A percentile compares a stretch with the other conserved stretches of the same genome.
Conservation (phyloP, 1,140 invertebrate species). For the Galleria mellonella region DNA sequence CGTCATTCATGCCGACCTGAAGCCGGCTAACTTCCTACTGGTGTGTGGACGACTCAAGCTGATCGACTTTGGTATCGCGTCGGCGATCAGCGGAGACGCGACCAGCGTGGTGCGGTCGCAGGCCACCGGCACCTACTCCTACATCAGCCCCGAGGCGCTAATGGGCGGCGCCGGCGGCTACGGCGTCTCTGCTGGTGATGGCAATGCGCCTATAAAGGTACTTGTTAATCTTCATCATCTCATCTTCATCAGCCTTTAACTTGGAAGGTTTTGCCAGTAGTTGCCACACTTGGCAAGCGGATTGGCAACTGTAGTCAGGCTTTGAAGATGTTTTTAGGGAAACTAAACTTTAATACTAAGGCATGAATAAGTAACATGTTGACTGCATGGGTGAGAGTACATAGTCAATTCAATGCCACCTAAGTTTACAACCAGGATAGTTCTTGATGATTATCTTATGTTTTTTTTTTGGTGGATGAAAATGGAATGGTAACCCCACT, state of each 20-base stretch:
- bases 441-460: too few relatives aligned
- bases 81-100: conserved; percentile 89
- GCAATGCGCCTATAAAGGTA: conserved; percentile 61
- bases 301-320: too few relatives aligned
- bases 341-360: too few relatives aligned
- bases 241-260: neutral
- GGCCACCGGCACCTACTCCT: conserved; percentile 93
- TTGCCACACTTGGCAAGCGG: too few relatives aligned
- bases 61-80: conserved; percentile 99
- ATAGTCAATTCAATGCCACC: too few relatives aligned
- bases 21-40: conserved; percentile 97
- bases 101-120: conserved; percentile 91
- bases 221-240: neutral
- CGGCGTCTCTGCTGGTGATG: conserved; percentile 47
- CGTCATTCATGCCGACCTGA: conserved; percentile 96
- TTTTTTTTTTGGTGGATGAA: too few relatives aligned
- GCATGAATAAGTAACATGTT: too few relatives aligned
- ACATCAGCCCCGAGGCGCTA: conserved; percentile 97
- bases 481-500: too few relatives aligned
- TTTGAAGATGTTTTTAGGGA: too few relatives aligned
- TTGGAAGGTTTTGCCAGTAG: neutral
- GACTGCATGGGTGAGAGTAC: too few relatives aligned
- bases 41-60: conserved; percentile 92
- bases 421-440: too few relatives aligned
- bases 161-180: conserved; percentile 55